Conservation (phyloP, 1,140 invertebrate species). For the Halyomorpha halys region DNA sequence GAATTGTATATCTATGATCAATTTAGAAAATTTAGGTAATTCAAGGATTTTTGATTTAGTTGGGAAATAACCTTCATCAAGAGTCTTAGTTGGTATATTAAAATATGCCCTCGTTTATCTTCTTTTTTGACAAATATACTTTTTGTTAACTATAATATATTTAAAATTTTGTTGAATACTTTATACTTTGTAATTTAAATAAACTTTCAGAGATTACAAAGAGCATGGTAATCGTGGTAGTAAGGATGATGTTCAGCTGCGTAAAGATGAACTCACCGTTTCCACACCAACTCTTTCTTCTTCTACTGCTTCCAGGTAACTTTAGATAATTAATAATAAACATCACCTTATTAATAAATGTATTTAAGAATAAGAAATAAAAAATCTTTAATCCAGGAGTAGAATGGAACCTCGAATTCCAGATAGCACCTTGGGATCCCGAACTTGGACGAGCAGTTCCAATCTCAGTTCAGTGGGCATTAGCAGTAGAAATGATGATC, state of each 20-base stretch:
- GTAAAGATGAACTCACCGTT: constrained; percentile 54
- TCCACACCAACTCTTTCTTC: constrained; percentile 60
- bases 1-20: no score
- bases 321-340: background rate
- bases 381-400: background rate
- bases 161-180: no score
- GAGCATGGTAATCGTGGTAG: constrained; percentile 65
- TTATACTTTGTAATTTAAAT: no score
- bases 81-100: no score
- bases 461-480: constrained; percentile 24
- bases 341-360: background rate
- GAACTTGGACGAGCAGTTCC: constrained; percentile 29
- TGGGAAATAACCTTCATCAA: no score
- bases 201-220: constrained; percentile 62
- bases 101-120: no score
- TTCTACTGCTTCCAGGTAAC: constrained; percentile 20
- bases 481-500: background rate
- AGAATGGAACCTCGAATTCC: background rate
- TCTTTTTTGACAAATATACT: no score
- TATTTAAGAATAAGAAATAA: no score
- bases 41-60: no score
- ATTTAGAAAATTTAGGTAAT: no score
- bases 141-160: no score
- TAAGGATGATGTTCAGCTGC: constrained; percentile 40
- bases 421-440: constrained; percentile 20